Evolutionary conservation across 23 tunicate species (phyloP).

Genomic region (Pegea sp.): DNA sequence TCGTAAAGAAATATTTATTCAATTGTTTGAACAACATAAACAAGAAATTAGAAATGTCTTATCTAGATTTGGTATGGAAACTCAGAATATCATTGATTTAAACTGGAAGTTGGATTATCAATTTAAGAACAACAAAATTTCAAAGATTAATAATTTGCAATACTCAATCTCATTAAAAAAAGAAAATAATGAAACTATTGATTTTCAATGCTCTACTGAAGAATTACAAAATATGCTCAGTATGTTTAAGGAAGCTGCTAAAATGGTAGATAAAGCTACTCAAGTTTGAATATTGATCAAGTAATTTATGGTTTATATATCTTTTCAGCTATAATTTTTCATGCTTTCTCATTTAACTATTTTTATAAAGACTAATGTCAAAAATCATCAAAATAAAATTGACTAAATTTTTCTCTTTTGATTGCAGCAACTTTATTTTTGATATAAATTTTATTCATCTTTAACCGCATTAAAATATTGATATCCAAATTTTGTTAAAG

Average conservation of each 20-base stretch:
- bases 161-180: slow-evolving; percentile 28
- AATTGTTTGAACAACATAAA: not conserved
- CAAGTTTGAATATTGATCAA: too few species aligned
- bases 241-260: slow-evolving; percentile 70
- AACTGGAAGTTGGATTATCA: slow-evolving; percentile 73
- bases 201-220: slow-evolving; percentile 54
- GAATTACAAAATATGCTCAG: slow-evolving; percentile 66
- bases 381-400: too few species aligned
- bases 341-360: too few species aligned
- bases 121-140: slow-evolving; percentile 36
- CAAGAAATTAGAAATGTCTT: slow-evolving; percentile 1
- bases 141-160: slow-evolving; percentile 37
- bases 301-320: too few species aligned
- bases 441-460: too few species aligned
- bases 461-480: too few species aligned
- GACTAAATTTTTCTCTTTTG: too few species aligned
- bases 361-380: too few species aligned
- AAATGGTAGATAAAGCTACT: slow-evolving; percentile 60
- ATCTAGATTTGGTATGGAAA: slow-evolving; percentile 1
- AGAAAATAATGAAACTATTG: slow-evolving; percentile 15
- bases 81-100: slow-evolving; percentile 18
- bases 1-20: slow-evolving; percentile 12
- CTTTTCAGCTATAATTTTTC: too few species aligned
- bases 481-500: too few species aligned
- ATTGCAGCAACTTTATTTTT: too few species aligned